These are phyloP conservation scores for Nemoura dubitans DNA, from an alignment of 2,888 invertebrate genomes.

Conservation along the genomic window DNA sequence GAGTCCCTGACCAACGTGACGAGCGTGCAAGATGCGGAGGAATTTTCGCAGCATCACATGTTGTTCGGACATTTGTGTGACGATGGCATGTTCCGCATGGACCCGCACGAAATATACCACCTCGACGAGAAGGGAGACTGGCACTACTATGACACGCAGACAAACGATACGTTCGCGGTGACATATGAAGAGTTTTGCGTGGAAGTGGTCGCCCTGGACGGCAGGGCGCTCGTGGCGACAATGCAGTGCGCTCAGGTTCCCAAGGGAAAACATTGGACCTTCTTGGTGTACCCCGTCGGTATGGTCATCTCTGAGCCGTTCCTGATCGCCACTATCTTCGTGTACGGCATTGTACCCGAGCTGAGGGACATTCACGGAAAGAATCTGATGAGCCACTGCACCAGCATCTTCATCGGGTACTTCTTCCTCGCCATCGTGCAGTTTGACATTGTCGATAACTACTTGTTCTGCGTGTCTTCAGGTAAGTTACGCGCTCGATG, in stretches of 20 bases:
- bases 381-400: slow-evolving; percentile 78
- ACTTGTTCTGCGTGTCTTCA: slow-evolving; percentile 13
- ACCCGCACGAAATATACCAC: not conserved
- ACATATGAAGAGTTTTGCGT: slow-evolving; percentile 33
- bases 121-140: slow-evolving; percentile 24
- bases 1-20: not conserved
- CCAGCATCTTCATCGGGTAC: slow-evolving; percentile 72
- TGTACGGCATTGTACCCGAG: slow-evolving; percentile 77
- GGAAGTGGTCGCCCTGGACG: not conserved
- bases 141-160: not conserved
- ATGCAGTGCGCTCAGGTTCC: not conserved
- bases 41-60: not conserved
- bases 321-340: slow-evolving; percentile 74
- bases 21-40: not conserved
- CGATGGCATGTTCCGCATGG: not conserved
- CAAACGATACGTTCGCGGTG: not conserved
- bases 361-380: slow-evolving; percentile 80
- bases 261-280: not conserved
- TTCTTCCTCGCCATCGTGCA: slow-evolving; percentile 68
- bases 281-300: slow-evolving; percentile 58
- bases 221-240: not conserved
- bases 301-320: slow-evolving; percentile 79
- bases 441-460: slow-evolving; percentile 54
- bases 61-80: not conserved
- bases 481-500: no score